These are phyloP conservation scores for Laticauda laticaudata DNA, from an alignment of 2,113 vertebrate genomes.

Conservation along the genomic window DNA sequence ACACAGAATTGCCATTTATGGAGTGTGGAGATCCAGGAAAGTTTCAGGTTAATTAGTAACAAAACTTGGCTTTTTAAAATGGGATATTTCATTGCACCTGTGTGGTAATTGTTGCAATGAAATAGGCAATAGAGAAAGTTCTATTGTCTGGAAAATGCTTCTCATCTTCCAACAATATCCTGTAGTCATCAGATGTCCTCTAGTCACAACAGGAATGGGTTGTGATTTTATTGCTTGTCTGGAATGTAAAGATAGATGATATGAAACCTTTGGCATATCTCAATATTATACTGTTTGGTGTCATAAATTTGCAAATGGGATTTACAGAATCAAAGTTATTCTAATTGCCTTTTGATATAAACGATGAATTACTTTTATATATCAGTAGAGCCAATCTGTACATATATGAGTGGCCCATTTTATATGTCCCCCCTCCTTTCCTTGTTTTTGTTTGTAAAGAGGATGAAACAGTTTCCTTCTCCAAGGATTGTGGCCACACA, in stretches of 20 bases:
- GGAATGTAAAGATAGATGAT: background rate
- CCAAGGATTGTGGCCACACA: slow-evolving; percentile 68
- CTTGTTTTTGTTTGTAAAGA: slow-evolving; percentile 57
- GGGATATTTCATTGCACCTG: slow-evolving; percentile 1
- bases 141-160: background rate
- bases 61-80: slow-evolving; percentile 25
- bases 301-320: background rate
- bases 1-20: slow-evolving; percentile 63
- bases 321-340: background rate
- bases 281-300: background rate
- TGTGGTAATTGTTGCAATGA: slow-evolving; percentile 1
- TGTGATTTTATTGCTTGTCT: background rate
- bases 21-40: slow-evolving; percentile 64
- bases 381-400: background rate
- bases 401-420: slow-evolving; percentile 10
- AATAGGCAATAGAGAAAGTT: slow-evolving; percentile 16
- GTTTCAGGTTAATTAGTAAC: slow-evolving; percentile 61
- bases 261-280: background rate
- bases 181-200: background rate
- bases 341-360: slow-evolving; percentile 34
- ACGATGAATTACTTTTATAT: slow-evolving; percentile 1
- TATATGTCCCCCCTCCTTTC: slow-evolving; percentile 23
- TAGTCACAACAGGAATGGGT: background rate
- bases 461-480: slow-evolving; percentile 64
- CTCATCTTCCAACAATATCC: background rate